Evolutionary conservation across 2,888 invertebrate species (phyloP), one percentile per base, ranked within the genome.

Genomic region (Hermaeophaga mercurialis): DNA sequence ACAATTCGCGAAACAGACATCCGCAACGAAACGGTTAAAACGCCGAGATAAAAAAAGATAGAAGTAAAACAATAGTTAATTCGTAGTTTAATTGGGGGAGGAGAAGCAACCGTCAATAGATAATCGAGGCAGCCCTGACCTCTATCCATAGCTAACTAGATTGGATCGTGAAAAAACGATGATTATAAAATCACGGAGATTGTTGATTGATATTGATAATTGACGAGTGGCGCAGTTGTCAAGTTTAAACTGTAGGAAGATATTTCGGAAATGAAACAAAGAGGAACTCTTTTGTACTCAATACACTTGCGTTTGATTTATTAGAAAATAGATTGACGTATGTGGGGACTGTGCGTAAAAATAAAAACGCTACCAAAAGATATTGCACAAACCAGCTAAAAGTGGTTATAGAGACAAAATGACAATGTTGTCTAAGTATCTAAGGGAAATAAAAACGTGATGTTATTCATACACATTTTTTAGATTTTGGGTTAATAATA

Each of bases 121-220:
- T 56, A 59, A 62, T 63, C 63, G 59, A 57, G 63, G 50, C 53
- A 63, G 59, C 67, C 65, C 59, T 66, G 67, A 67, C 66, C 67
- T 65, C 61, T 55, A 65, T 62, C 60, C 54, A 55, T 58, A 54
- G 62, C 66, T 64, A 67, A 70, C 69, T 68, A 70, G 70, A 72
- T 68, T 69, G 66, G 63, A 61, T 67, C 67, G 70, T 70, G 70
- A 74, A 73, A 75, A 72, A 71, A 70, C 68, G 73, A 71, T 38
- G 41, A 74, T 71, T 71, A 70, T 72, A 72, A 73, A 73, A 73
- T 71, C 73, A 70, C 71, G 72, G 67, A 67, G 66, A 65, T 65
- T 66, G 69, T 57, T 46, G 48, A 52, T 62, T 59, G 31, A 33
- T 46, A 47, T n/a, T 36, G 9, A 28, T 57, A 56, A 58, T 54